These are phyloP conservation scores for Pristionchus japonicus DNA, from an alignment of 2,888 invertebrate genomes.

Conservation along the genomic window DNA sequence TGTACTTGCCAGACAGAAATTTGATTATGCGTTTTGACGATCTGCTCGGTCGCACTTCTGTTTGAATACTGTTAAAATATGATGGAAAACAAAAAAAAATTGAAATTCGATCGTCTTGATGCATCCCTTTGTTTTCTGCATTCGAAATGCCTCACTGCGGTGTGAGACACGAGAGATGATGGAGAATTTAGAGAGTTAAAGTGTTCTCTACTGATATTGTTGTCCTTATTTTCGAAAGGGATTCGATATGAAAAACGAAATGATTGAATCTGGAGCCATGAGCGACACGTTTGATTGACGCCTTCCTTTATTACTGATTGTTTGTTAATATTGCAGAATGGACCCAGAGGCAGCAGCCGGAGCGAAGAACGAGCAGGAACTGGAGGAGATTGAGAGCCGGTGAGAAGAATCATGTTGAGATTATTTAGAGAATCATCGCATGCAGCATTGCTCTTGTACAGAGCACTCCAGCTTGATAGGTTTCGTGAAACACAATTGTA, in stretches of 20 bases:
- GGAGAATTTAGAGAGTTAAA: background rate
- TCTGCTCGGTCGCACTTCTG: too few relatives aligned
- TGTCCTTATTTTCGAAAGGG: too few relatives aligned
- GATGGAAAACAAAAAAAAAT: background rate
- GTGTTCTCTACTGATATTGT: too few relatives aligned
- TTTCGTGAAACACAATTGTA: background rate
- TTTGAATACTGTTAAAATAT: too few relatives aligned
- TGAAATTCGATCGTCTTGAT: background rate
- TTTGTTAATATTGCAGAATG: background rate
- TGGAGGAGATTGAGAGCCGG: slow-evolving; percentile 53
- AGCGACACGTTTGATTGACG: too few relatives aligned
- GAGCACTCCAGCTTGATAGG: background rate
- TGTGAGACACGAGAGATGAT: background rate
- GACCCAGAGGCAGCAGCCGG: background rate
- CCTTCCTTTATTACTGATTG: too few relatives aligned
- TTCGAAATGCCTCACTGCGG: background rate
- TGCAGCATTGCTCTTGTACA: background rate
- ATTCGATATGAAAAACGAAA: too few relatives aligned
- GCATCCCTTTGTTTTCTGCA: background rate
- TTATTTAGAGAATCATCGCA: background rate
- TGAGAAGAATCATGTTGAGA: slow-evolving; percentile 6
- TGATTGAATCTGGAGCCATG: too few relatives aligned
- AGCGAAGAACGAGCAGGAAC: slow-evolving; percentile 43
- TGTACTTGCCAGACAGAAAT: too few relatives aligned
- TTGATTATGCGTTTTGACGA: too few relatives aligned